Conservation (phyloP, 2,888 invertebrate species). For the Caenorhabditis doughertyi region DNA sequence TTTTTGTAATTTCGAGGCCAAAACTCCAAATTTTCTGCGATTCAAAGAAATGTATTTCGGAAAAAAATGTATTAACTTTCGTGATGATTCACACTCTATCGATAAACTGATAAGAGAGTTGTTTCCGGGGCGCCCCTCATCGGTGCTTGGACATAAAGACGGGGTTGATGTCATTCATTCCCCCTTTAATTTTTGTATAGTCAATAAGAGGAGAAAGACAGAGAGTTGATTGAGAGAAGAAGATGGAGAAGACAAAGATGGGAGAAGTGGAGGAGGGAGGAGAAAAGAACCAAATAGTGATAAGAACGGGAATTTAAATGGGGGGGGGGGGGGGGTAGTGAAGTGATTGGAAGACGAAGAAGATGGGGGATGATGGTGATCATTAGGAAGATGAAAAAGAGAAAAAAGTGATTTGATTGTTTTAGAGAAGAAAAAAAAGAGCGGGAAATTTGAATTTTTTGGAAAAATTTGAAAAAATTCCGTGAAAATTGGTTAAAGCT, state of each 20-base stretch:
- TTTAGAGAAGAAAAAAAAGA: too few relatives aligned
- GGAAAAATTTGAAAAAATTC: too few relatives aligned
- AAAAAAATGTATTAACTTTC: neutral
- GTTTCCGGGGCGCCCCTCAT: conserved; percentile 14
- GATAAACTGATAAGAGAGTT: conserved; percentile 7
- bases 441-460: too few relatives aligned
- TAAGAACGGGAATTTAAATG: conserved; percentile 25
- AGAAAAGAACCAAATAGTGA: conserved; percentile 16
- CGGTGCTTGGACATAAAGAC: neutral
- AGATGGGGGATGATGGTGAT: neutral
- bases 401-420: too few relatives aligned
- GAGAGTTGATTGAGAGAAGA: neutral
- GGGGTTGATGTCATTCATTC: conserved; percentile 19
- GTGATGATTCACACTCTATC: conserved; percentile 13
- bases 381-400: neutral
- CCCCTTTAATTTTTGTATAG: conserved; percentile 16
- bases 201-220: neutral
- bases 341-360: neutral
- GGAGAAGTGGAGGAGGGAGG: too few relatives aligned
- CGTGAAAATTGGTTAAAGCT: too few relatives aligned
- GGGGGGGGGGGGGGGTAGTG: neutral
- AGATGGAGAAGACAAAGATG: neutral
- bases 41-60: neutral
- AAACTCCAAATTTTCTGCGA: neutral
- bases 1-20: neutral